Evolutionary conservation across 1,140 invertebrate genomes (phyloP), one percentile per base, ranked within the genome.

Genomic region (Gonioctena quinquepunctata): DNA sequence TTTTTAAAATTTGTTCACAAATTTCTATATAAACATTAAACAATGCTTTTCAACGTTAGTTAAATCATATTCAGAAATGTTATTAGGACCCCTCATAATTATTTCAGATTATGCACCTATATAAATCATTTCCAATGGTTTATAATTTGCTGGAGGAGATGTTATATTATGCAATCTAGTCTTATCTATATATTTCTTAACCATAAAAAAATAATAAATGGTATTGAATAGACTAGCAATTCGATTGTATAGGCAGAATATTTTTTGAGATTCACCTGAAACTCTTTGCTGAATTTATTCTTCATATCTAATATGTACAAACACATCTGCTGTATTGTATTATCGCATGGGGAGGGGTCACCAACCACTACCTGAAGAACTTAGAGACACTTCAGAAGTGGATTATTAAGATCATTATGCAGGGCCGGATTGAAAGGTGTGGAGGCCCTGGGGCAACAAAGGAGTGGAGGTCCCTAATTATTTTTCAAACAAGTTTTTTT

Each of bases 221-320:
- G 18, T 60, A n/a, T n/a, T n/a, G n/a, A n/a, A n/a, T n/a, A n/a
- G n/a, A n/a, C n/a, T n/a, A n/a, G n/a, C n/a, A n/a, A n/a, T 60
- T 2, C 57, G 21, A 25, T 23, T 16, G 25, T 25, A 60, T 16
- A 60, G 5, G n/a, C 6, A 16, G 5, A 25, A 23, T 25, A 60
- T 13, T 26, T 60, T 23, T 16, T 19, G 57, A 18, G 18, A 22
- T 13, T 60, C 57, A 11, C 18, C n/a, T 60, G 57, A 25, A 28
- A 60, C 26, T 60, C 25, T 22, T 22, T 26, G 13, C 26, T 60
- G 21, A 60, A 7, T 60, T 60, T 60, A 26, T 60, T 60, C n/a
- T 25, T 60, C 4, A 60, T 25, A 13, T 18, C 6, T 16, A 60
- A n/a, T 25, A 60, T 60, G 57, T 60, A 26, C n/a, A n/a, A n/a